These are phyloP conservation scores for Sciaenops ocellatus DNA, from an alignment of 2,797 vertebrate species.

Conservation along the genomic window DNA sequence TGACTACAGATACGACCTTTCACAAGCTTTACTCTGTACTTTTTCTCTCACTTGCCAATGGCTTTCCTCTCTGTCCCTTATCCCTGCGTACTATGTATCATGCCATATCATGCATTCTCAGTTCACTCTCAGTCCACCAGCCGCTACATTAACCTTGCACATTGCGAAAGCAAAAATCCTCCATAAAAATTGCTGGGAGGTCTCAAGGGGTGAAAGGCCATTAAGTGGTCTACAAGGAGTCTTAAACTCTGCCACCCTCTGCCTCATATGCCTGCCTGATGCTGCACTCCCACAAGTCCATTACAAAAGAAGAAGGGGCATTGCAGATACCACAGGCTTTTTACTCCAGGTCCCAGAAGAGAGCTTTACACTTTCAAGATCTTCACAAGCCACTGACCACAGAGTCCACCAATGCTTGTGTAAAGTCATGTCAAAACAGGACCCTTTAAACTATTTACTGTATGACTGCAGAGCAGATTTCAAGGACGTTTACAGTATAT, in stretches of 20 bases:
- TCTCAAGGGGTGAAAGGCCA: slow-evolving; percentile 56
- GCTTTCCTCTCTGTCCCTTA: slow-evolving; percentile 40
- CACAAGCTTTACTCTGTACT: slow-evolving; percentile 8
- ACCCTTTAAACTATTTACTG: slow-evolving; percentile 33
- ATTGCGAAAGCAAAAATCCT: slow-evolving; percentile 44
- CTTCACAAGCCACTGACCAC: slow-evolving; percentile 66
- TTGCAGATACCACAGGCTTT: slow-evolving; percentile 49
- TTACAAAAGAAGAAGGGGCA: slow-evolving; percentile 47
- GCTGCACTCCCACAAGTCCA: slow-evolving; percentile 54
- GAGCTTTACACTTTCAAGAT: slow-evolving; percentile 60
- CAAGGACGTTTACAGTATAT: slow-evolving; percentile 3
- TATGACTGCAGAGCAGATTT: slow-evolving; percentile 14
- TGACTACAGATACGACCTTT: slow-evolving; percentile 51
- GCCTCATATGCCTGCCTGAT: slow-evolving; percentile 21
- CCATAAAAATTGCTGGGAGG: slow-evolving; percentile 45
- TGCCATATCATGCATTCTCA: slow-evolving; percentile 52
- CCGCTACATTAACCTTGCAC: slow-evolving; percentile 77
- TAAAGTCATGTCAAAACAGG: slow-evolving; percentile 39
- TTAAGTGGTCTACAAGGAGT: slow-evolving; percentile 60
- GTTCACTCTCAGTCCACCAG: slow-evolving; percentile 37
- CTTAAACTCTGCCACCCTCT: slow-evolving; percentile 48
- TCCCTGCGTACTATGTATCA: slow-evolving; percentile 58
- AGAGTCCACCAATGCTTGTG: slow-evolving; percentile 22
- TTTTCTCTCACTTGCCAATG: slow-evolving; percentile 12
- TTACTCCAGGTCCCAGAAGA: slow-evolving; percentile 56